phyloP scores from a whole-genome alignment of 2,113 vertebrate species.

The Marcusenius ussheri region DNA sequence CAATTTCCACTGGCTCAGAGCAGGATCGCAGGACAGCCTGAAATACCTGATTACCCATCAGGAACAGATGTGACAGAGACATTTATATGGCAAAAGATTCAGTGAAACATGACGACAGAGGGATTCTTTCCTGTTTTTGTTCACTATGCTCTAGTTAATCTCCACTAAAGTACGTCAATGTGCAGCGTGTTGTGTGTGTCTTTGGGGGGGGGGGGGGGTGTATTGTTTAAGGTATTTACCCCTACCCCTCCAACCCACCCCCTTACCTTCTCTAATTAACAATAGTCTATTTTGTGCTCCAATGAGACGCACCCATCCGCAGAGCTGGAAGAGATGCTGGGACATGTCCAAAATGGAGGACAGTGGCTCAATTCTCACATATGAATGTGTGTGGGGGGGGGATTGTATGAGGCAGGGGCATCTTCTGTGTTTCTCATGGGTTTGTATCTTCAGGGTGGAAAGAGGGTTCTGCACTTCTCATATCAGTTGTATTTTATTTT shows the following conservation, averaged over 20 bases:
- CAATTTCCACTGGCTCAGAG: too few species aligned
- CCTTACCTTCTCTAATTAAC: slow-evolving; percentile 54
- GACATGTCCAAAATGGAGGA: slow-evolving; percentile 41
- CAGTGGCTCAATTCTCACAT: slow-evolving; percentile 55
- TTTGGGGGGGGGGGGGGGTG: slow-evolving; percentile 11
- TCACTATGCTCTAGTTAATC: not conserved
- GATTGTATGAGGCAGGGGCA: slow-evolving; percentile 23
- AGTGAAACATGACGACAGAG: not conserved
- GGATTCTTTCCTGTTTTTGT: not conserved
- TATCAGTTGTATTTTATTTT: not conserved
- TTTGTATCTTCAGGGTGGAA: not conserved
- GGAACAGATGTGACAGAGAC: not conserved
- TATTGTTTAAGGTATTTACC: slow-evolving; percentile 30
- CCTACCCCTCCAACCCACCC: slow-evolving; percentile 28
- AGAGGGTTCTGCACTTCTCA: not conserved
- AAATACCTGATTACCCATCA: too few species aligned
- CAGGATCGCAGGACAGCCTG: too few species aligned
- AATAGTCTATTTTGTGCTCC: slow-evolving; percentile 61
- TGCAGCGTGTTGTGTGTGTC: slow-evolving; percentile 12
- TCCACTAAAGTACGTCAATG: slow-evolving; percentile 15
- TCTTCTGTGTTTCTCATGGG: not conserved
- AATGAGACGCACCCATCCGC: slow-evolving; percentile 57
- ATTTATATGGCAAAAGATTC: not conserved
- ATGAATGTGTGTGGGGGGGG: slow-evolving; percentile 32
- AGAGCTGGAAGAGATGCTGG: slow-evolving; percentile 54